Percentiles rank a stretch among this genome's conserved stretches.
phyloP scores from a whole-genome alignment of 2,888 invertebrate genomes.

The Dolichopus griseipennis region DNA sequence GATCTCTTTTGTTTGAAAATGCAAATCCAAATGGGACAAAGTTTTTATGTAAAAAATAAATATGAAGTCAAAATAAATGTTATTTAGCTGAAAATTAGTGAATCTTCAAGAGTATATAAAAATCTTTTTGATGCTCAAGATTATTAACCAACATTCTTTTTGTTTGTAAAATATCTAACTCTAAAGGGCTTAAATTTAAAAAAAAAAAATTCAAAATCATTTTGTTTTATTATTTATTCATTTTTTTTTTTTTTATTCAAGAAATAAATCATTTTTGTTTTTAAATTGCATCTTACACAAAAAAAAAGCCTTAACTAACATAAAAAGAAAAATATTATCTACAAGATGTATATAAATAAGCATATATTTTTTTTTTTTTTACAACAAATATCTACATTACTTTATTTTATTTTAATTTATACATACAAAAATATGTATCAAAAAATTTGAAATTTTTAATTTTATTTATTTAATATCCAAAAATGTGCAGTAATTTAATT shows the following conservation, averaged over 20 bases:
- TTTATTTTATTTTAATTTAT: background rate
- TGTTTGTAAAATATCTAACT: too few relatives aligned
- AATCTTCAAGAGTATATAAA: too few relatives aligned
- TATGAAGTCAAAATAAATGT: too few relatives aligned
- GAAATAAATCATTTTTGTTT: background rate
- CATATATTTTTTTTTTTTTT: background rate
- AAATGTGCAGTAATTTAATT: background rate
- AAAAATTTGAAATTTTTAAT: background rate
- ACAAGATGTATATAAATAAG: constrained; percentile 1
- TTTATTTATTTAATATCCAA: background rate
- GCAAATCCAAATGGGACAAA: too few relatives aligned
- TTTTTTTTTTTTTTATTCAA: background rate
- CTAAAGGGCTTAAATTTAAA: too few relatives aligned
- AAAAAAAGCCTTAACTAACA: background rate
- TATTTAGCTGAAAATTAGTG: too few relatives aligned
- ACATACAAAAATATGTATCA: background rate
- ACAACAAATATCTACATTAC: background rate
- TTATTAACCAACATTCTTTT: too few relatives aligned
- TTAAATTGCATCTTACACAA: background rate
- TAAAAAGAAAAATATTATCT: background rate
- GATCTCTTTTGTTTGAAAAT: too few relatives aligned
- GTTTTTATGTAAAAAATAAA: too few relatives aligned
- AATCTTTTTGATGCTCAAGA: too few relatives aligned
- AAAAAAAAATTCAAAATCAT: too few relatives aligned
- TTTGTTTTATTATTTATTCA: background rate